Conservation (phyloP, 1,140 invertebrate genomes). For the Aphaenogaster rudis region DNA sequence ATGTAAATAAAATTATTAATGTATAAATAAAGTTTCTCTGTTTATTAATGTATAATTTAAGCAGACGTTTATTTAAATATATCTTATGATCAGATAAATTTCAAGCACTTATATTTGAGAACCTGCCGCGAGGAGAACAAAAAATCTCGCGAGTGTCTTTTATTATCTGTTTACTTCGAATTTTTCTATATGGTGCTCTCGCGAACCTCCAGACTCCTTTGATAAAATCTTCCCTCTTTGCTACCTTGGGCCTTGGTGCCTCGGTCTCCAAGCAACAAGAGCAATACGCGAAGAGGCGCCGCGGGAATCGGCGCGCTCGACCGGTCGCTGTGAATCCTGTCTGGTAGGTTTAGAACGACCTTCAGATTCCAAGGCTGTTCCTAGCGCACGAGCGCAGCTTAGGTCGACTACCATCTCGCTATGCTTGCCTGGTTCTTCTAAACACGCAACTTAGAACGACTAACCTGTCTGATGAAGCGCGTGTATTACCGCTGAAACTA, state of each 20-base stretch:
- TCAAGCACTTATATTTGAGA: background rate
- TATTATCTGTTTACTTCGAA: background rate
- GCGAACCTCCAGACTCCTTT: background rate
- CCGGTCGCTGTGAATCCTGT: constrained; percentile 60
- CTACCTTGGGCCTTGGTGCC: background rate
- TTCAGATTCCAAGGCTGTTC: constrained; percentile 69
- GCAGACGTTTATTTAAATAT: background rate
- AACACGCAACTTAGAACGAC: constrained; percentile 78
- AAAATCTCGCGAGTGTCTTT: background rate
- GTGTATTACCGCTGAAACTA: background rate
- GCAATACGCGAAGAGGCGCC: background rate
- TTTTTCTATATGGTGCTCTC: background rate
- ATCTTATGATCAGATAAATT: background rate
- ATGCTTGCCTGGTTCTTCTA: constrained; percentile 83
- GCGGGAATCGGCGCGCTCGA: constrained; percentile 20
- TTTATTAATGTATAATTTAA: background rate
- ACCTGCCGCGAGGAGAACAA: background rate
- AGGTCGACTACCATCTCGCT: constrained; percentile 71
- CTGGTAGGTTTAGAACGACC: constrained; percentile 68
- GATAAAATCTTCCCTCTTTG: background rate
- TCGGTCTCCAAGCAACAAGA: constrained; percentile 7
- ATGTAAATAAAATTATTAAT: background rate
- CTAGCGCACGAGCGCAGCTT: constrained; percentile 65
- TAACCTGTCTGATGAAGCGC: constrained; percentile 73
- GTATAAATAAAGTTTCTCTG: too few species aligned